Evolutionary conservation across 2,113 vertebrate species (phyloP).

Genomic region (Neodontobutis hainanensis): DNA sequence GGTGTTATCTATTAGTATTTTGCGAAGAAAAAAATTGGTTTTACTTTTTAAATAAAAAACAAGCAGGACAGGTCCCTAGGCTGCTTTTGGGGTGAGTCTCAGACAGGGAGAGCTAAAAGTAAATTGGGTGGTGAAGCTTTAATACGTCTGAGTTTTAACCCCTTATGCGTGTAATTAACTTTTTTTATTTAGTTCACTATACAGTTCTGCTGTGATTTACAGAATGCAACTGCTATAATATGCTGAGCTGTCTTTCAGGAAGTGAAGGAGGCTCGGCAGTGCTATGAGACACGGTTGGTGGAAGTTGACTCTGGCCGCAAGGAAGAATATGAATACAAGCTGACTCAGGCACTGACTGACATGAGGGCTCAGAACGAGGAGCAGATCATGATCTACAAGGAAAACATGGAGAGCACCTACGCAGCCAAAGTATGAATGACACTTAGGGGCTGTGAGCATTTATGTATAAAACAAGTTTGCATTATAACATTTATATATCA

Average conservation of each 20-base stretch:
- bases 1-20: too few relatives aligned
- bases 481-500: too few relatives aligned
- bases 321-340: slow-evolving; percentile 85
- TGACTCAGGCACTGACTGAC: slow-evolving; percentile 83
- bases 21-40: too few relatives aligned
- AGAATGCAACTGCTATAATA: neutral
- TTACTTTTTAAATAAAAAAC: too few relatives aligned
- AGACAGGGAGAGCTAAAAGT: too few relatives aligned
- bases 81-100: too few relatives aligned
- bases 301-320: slow-evolving; percentile 85
- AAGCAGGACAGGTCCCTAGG: too few relatives aligned
- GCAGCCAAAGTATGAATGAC: slow-evolving; percentile 75
- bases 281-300: slow-evolving; percentile 81
- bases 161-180: too few relatives aligned
- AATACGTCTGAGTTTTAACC: too few relatives aligned
- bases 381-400: slow-evolving; percentile 85
- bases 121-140: too few relatives aligned
- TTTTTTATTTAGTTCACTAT: neutral
- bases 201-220: neutral
- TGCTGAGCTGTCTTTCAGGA: slow-evolving; percentile 74
- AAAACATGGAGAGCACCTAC: slow-evolving; percentile 85
- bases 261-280: slow-evolving; percentile 83
- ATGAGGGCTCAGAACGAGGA: slow-evolving; percentile 86
- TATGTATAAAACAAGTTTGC: neutral
- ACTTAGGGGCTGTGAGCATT: neutral